Evolutionary conservation across 2,888 invertebrate species (phyloP), one percentile per base, ranked within the genome.

Genomic region (Meliscaeva auricollis): DNA sequence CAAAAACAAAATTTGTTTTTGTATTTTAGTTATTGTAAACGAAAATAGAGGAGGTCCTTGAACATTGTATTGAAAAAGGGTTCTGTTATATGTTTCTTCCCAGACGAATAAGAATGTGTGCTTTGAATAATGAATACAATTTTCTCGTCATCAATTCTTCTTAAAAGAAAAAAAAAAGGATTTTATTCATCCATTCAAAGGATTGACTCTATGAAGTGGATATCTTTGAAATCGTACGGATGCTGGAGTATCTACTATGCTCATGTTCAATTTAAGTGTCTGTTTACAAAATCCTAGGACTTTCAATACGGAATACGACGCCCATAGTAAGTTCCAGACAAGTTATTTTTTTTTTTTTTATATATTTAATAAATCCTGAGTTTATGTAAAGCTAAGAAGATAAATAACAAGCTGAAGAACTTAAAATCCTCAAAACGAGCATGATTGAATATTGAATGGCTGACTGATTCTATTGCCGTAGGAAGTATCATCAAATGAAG

Each of bases 81-180:
- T 52, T 26, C 8, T n/a, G 30, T 30, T 30, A 1, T 15, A 0
- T 54, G 30, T 54, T 15, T 54, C 15, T 32, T 54, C 3, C 3
- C 15, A 15, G 15, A 15, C 2, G 9, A 30, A 30, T 7, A n/a
- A 9, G 9, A 32, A 30, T 54, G 54, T 32, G 54, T 32, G 54
- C 15, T 4, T 15, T 54, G 54, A 54, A 54, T 54, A 54, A 54
- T 32, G 30, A 54, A 54, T 54, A 17, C n/a, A 54, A 13, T 32
- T 15, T 54, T 52, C 2, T 7, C 8, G 26, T 15, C 3, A 52
- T n/a, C 26, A 26, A 30, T 15, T n/a, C 30, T 0, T 52, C 30
- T 30, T 8, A 9, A n/a, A 13, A 1, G 38, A n/a, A n/a, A 13
- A 52, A n/a, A 15, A 26, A 15, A 52, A 52, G 2, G 52, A 3